Evolutionary conservation across 2,113 vertebrate species (phyloP), one percentile per base, ranked within the genome.

Genomic region (Patagioenas fasciata): DNA sequence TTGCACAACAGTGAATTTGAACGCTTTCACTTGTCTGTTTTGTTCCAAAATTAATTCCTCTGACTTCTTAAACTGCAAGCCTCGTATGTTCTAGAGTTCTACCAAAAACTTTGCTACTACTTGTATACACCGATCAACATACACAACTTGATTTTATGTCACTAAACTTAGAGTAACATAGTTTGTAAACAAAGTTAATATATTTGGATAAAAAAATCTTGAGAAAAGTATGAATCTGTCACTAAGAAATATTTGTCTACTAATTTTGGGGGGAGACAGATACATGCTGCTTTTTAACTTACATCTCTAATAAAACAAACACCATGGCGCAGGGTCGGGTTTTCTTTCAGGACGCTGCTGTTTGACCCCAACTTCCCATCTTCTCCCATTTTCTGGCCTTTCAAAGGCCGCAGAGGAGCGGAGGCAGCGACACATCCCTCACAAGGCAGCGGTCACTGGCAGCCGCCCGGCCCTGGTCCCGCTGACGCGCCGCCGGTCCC

Each of bases 241-340:
- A 67, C 64, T 65, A 10, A 54, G 57, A 90, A 75, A 32, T 75
- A 77, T n/a, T 25, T 84, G 47, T 74, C 69, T 92, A 4, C 73
- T 79, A 5, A 28, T 69, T 47, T 31, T 24, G 13, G 58, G 17
- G 44, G 44, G 44, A 79, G 53, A 42, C 72, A 61, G 20, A 47
- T 57, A 54, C n/a, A 8, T 31, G 54, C 51, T 62, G 74, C 53
- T 92, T 84, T 96, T 95, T 86, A 95, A 88, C 62, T 89, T 89
- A 34, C 62, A 47, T 25, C 85, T 92, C 71, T 75, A 96, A 94
- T 97, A 95, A 97, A 98, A 84, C 85, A 91, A 95, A 78, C 79
- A 58, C 34, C 48, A 17, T 89, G 67, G 83, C 3, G 10, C 93
- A 79, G 66, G 36, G 62, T 24, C 0, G 31, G n/a, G 19, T 89